phyloP scores from a whole-genome alignment of 2,797 vertebrate species.

The Enteromius fasciolatus region DNA sequence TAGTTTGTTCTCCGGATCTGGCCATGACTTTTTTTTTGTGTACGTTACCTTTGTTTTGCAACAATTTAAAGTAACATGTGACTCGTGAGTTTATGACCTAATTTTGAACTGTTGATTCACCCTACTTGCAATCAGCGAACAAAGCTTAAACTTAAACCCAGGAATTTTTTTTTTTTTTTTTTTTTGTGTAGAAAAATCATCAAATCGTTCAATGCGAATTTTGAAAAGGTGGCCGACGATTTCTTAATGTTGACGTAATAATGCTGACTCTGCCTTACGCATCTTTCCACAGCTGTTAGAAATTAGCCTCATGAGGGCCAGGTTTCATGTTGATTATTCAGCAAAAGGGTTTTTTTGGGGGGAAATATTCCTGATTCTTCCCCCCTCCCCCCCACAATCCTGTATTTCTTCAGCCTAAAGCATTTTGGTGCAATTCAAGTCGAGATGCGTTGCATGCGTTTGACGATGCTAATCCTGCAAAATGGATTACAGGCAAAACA shows the following conservation, averaged over 20 bases:
- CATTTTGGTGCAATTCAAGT: constrained; percentile 13
- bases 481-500: constrained; percentile 18
- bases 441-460: constrained; percentile 4
- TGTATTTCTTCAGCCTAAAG: background rate
- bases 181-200: background rate
- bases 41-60: constrained; percentile 5
- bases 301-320: background rate
- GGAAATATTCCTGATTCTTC: background rate
- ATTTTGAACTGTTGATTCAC: constrained; percentile 17
- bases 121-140: constrained; percentile 32
- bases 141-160: constrained; percentile 23
- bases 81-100: constrained; percentile 30
- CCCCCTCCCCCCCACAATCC: background rate
- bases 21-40: background rate
- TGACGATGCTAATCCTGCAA: constrained; percentile 26
- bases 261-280: constrained; percentile 42
- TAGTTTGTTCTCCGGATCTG: constrained; percentile 10
- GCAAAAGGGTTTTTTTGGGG: background rate
- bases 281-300: constrained; percentile 38
- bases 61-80: constrained; percentile 15
- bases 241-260: background rate
- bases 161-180: background rate
- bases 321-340: constrained; percentile 27
- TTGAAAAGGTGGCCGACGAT: constrained; percentile 12
- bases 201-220: constrained; percentile 5